Evolutionary conservation across 2,888 invertebrate genomes (phyloP), one percentile per base, ranked within the genome.

Genomic region (Polyommatus icarus): DNA sequence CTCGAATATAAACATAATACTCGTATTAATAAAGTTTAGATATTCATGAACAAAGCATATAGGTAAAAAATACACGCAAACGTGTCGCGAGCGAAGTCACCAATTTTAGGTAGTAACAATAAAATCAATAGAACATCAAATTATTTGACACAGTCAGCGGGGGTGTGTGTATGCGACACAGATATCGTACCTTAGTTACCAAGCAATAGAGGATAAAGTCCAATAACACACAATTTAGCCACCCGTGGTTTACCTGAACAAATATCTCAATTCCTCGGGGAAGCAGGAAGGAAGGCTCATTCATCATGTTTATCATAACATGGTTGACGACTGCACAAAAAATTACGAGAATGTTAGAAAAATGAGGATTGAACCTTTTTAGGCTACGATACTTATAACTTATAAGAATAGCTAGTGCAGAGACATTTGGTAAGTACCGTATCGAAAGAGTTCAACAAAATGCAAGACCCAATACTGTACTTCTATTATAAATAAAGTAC

Each of bases 191-290:
- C 67, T 67, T 54, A 50, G 18, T 7, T 50, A 7, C 6, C 8
- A 12, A 1, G 3, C 12, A 15, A 24, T 18, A 50, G 15, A 29
- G 7, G 1, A 6, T 18, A 75, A 18, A 29, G 2, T 54, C 75
- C 50, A 54, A 18, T 50, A 50, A 10, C 10, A 24, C 20, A 3
- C 8, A 7, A 4, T 15, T 12, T 29, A 29, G 29, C 67, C 67
- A 15, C 29, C 40, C 2, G 57, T 57, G 40, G 36, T 20, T 72
- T 77, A 77, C 77, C 77, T 77, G 77, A 50, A 75, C 72, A 59
- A 77, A 77, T 77, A 77, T 72, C 59, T 77, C 73, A 77, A 77
- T 24, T 77, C 77, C 77, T 77, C 6, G 40, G 77, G 77, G 77
- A 77, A 77, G 29, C 77, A 77, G 77, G 77, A 77, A 73, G 73